Evolutionary conservation across 2,888 invertebrate genomes (phyloP).

Genomic region (Mimachlamys varia): DNA sequence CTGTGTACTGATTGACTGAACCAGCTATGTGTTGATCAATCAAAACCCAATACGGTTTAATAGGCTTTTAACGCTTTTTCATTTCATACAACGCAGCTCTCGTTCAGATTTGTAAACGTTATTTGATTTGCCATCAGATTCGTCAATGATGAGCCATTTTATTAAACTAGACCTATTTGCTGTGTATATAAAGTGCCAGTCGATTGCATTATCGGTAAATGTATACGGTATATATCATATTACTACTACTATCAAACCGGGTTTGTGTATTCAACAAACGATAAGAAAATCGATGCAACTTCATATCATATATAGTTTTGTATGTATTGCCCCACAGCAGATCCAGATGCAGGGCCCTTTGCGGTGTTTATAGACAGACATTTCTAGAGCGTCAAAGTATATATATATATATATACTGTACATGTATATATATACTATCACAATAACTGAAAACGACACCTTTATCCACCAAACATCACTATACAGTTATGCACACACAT

Average conservation of each 20-base stretch:
- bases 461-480: too few species aligned
- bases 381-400: too few species aligned
- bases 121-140: constrained; percentile 28
- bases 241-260: background rate
- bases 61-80: constrained; percentile 28
- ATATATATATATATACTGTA: too few species aligned
- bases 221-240: background rate
- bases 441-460: too few species aligned
- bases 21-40: background rate
- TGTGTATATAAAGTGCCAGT: constrained; percentile 11
- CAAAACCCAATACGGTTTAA: background rate
- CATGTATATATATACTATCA: too few species aligned
- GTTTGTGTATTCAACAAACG: constrained; percentile 34
- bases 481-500: too few species aligned
- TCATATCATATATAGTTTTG: background rate
- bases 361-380: too few species aligned
- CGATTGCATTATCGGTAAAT: constrained; percentile 21
- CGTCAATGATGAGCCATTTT: background rate
- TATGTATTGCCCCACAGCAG: background rate
- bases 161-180: constrained; percentile 19
- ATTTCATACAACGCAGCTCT: background rate
- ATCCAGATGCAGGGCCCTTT: background rate
- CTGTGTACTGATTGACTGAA: background rate
- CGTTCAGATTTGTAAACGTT: background rate
- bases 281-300: constrained; percentile 25